These are phyloP conservation scores for Rhegmatorhina hoffmannsi DNA, from an alignment of 2,113 vertebrate species.

Conservation along the genomic window DNA sequence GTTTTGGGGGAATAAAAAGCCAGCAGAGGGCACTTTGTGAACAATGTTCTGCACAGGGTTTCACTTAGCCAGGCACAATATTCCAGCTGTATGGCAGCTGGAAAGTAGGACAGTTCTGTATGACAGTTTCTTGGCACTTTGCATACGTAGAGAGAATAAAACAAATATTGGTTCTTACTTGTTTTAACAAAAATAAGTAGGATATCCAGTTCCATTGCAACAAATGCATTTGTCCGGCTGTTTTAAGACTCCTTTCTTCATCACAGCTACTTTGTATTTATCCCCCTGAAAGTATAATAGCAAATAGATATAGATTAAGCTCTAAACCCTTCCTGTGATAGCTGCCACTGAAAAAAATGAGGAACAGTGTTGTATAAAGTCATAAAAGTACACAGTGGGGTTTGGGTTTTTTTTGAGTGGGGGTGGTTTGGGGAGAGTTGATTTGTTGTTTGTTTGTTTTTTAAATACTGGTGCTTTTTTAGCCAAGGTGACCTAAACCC, in stretches of 20 bases:
- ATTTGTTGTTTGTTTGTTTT: background rate
- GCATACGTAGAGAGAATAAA: background rate
- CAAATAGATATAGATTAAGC: background rate
- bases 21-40: background rate
- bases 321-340: background rate
- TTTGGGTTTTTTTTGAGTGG: background rate
- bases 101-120: background rate
- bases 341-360: background rate
- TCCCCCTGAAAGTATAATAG: background rate
- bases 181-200: background rate
- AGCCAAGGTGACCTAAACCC: rapidly evolving
- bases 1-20: background rate
- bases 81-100: background rate
- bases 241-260: background rate
- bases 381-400: background rate
- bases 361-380: background rate
- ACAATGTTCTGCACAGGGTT: background rate
- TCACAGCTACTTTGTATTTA: background rate
- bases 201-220: background rate
- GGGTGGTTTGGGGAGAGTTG: rapidly evolving
- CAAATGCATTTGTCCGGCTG: background rate
- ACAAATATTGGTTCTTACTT: background rate
- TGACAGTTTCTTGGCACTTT: background rate
- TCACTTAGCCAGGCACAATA: background rate
- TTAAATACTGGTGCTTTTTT: background rate